Percentiles rank a stretch among this genome's conserved stretches.
These are phyloP conservation scores for Cheilosia scutellata DNA, from an alignment of 2,888 invertebrate genomes.

Conservation along the genomic window DNA sequence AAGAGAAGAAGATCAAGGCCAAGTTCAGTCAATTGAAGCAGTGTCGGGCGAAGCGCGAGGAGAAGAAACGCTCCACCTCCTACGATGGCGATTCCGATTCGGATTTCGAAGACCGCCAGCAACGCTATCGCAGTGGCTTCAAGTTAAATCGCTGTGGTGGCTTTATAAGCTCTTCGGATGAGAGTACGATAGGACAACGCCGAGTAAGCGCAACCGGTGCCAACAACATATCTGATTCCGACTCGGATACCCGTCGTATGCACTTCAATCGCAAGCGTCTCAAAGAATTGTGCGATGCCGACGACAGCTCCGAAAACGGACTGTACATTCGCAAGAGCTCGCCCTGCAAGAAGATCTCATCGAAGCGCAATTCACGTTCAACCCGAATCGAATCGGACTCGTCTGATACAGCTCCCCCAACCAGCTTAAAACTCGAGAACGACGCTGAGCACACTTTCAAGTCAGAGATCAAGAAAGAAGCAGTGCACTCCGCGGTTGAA, in stretches of 20 bases:
- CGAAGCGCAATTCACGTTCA: constrained; percentile 88
- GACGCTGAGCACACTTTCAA: constrained; percentile 84
- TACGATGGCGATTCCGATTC: constrained; percentile 95
- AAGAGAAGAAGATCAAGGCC: constrained; percentile 95
- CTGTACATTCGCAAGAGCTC: constrained; percentile 81
- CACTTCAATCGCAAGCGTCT: constrained; percentile 85
- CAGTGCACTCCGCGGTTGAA: constrained; percentile 83
- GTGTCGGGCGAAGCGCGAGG: constrained; percentile 93
- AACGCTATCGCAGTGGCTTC: constrained; percentile 73
- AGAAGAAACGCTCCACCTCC: constrained; percentile 94
- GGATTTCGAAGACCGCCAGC: constrained; percentile 84
- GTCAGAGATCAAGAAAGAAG: constrained; percentile 87
- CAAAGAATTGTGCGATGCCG: constrained; percentile 85
- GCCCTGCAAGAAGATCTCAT: constrained; percentile 85
- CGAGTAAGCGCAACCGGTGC: constrained; percentile 77
- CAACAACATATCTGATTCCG: constrained; percentile 82
- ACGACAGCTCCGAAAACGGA: constrained; percentile 82
- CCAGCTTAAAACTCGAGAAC: constrained; percentile 62
- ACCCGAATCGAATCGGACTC: constrained; percentile 91
- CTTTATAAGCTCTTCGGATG: constrained; percentile 86
- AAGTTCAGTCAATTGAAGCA: constrained; percentile 95
- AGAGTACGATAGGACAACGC: constrained; percentile 77
- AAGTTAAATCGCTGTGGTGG: constrained; percentile 78
- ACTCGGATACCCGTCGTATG: constrained; percentile 83
- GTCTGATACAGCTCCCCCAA: constrained; percentile 85